Evolutionary conservation across 2,113 vertebrate genomes (phyloP).

Genomic region (Lampris megalopsis): DNA sequence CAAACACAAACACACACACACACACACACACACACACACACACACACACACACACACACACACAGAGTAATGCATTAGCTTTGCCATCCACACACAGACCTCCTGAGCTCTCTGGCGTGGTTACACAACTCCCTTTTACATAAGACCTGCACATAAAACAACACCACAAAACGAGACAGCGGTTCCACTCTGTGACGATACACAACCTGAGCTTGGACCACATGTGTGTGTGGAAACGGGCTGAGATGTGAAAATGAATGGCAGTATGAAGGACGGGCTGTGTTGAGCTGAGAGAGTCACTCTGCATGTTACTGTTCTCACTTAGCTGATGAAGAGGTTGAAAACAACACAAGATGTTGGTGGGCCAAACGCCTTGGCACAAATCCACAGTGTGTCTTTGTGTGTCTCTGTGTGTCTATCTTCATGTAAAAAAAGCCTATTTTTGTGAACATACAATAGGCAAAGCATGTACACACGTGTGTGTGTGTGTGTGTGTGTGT

Average conservation of each 20-base stretch:
- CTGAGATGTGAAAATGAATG: no score
- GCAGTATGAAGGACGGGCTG: no score
- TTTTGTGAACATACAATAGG: no score
- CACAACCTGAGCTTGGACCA: background rate
- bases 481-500: slow-evolving; percentile 21
- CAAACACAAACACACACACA: background rate
- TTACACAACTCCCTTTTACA: background rate
- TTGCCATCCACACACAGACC: background rate
- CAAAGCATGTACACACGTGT: background rate
- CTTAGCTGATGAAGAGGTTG: slow-evolving; percentile 22
- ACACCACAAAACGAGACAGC: background rate
- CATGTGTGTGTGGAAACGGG: no score
- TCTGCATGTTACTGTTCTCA: no score
- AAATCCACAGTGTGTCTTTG: slow-evolving; percentile 26
- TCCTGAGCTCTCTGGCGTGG: background rate
- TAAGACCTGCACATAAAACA: background rate
- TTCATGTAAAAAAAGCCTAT: background rate
- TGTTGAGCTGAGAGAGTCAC: no score
- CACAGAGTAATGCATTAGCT: background rate
- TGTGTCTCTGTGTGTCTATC: slow-evolving; percentile 7
- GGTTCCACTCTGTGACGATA: background rate
- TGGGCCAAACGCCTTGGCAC: slow-evolving; percentile 6
- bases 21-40: background rate
- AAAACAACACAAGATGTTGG: slow-evolving; percentile 12
- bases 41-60: background rate